These are phyloP conservation scores for Cryptosula pallasiana DNA, from an alignment of 2,888 invertebrate species.

Conservation along the genomic window DNA sequence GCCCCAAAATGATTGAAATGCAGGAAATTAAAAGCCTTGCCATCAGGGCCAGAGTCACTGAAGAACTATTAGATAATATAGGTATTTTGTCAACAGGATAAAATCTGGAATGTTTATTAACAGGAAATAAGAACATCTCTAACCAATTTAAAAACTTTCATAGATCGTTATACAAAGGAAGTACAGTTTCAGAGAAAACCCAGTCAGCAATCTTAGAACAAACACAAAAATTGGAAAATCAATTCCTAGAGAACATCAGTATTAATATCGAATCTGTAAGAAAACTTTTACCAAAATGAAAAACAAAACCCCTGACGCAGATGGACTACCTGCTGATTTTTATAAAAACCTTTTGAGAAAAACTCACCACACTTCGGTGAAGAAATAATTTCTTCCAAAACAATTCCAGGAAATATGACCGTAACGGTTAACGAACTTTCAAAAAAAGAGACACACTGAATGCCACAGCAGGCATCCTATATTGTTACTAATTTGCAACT, in stretches of 20 bases:
- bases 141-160: background rate
- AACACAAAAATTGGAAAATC: too few species aligned
- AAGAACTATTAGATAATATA: background rate
- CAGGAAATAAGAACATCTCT: background rate
- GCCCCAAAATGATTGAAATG: background rate
- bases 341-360: background rate
- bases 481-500: background rate
- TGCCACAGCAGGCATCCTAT: background rate
- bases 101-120: background rate
- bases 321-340: slow-evolving; percentile 4
- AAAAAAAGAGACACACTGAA: background rate
- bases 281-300: background rate
- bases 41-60: background rate
- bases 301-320: background rate
- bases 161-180: background rate
- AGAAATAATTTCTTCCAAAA: background rate
- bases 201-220: background rate
- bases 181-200: background rate
- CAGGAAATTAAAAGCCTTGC: background rate
- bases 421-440: background rate
- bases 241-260: background rate
- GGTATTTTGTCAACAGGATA: background rate
- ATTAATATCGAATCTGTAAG: background rate
- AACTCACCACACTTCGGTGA: background rate
- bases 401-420: background rate